Evolutionary conservation across 2,888 invertebrate genomes (phyloP), one percentile per base, ranked within the genome.

Genomic region (Tigriopus californicus): DNA sequence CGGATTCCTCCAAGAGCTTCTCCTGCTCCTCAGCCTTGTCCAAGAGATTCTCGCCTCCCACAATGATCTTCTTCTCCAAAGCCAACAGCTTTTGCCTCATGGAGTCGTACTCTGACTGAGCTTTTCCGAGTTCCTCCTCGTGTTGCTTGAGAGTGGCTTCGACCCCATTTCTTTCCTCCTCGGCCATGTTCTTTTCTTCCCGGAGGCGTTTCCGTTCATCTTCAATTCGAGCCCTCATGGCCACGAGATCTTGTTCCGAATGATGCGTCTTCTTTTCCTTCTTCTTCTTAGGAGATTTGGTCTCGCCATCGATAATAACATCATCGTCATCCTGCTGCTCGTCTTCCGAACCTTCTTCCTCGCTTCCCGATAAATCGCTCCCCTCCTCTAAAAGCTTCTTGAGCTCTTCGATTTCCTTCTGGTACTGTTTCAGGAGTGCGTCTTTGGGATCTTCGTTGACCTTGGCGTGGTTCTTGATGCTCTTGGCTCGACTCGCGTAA

Each of bases 401-500:
- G 52, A 98, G 76, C 60, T 87, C 85, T 65, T 90, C 89, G 65
- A 99, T 95, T 74, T 98, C 95, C 67, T 86, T 82, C 72, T 98
- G 95, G 74, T 94, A 97, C 73, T 91, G 85, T 55, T 92, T 80
- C 20, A 98, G 79, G 52, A 98, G 72, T 0, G 97, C 94, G 73
- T 95, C 94, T 65, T 97, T 95, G 0, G 95, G 92, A 71, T 97
- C 97, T 69, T 92, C 94, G 72, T 98, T 98, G 62, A 98, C 83
- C 67, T 85, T 83, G 61, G 94, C 94, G 66, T 84, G 82, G 74
- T 97, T 98, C 71, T 90, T 86, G 64, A 98, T 98, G 69, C 87
- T 92, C 75, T 98, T 98, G 12, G 97, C 95, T 58, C 97, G 79
- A 74, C 90, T 92, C 1, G 97, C 97, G 74, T 97, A 98, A 0